Base-by-base conservation (phyloP, 2,797 vertebrate genomes). In the Trachops cirrhosus region DNA sequence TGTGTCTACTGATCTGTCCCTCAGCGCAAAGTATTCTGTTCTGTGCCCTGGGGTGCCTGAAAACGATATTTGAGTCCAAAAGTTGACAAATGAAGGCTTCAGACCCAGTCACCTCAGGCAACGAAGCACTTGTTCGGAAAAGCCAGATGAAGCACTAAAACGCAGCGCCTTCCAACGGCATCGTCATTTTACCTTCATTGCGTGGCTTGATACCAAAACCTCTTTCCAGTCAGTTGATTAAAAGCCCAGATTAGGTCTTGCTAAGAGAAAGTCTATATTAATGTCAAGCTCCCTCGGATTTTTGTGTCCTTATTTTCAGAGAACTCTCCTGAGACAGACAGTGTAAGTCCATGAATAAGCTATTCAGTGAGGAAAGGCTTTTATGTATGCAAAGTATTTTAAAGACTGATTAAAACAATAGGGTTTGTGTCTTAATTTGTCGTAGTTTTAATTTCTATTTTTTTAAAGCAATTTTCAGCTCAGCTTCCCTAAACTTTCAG, bases 181-280 rank as follows among this genome's bases (percentile, higher is more conserved):
- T 48, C 7, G 14, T 34, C 64, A 86, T 24, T 91, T 80, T 50
- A 84, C 59, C 26, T 89, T 75, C 26, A 54, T 84, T 62, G 39
- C 91, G 59, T 50, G 34, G 37, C 67, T 89, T 44, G 41, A 73
- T 84, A 50, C 67, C 11, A 67, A 54, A 91, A 83, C 37, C 26
- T 22, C n/a, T 89, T 94, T 84, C 86, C 34, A n/a, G 67, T 57
- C 82, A 86, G 46, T 39, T 75, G 62, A 54, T 90, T 44, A 62
- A 90, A 85, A 92, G 19, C 54, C 50, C 32, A 92, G 88, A 90
- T 83, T 74, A 90, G 16, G 34, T 70, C 83, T 86, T 89, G 12
- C 75, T 71, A 37, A 64, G 26, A 84, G 71, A 85, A 88, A 68
- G 87, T 50, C 24, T 78, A 78, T 80, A 34, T 77, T 54, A 74